These are phyloP conservation scores for Aphodius sticticus DNA, from an alignment of 2,888 invertebrate genomes.

Conservation along the genomic window DNA sequence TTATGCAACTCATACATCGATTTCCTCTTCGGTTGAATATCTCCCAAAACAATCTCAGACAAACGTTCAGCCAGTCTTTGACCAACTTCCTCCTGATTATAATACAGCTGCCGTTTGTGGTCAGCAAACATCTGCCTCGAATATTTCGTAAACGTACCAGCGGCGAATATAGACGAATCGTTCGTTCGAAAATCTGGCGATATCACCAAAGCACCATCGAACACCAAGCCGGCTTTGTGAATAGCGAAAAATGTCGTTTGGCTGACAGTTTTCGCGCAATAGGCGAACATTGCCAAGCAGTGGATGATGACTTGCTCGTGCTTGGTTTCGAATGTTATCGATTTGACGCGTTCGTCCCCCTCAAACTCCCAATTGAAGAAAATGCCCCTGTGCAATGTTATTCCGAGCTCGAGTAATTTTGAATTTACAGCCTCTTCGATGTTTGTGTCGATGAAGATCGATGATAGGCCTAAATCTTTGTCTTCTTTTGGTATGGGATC, in stretches of 20 bases:
- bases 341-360: conserved; percentile 51
- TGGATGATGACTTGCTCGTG: conserved; percentile 43
- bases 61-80: conserved; percentile 24
- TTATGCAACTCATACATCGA: conserved; percentile 32
- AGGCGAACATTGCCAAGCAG: conserved; percentile 54
- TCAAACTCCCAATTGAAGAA: conserved; percentile 52
- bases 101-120: conserved; percentile 58
- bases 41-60: conserved; percentile 17
- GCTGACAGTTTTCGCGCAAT: conserved; percentile 50
- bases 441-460: conserved; percentile 39
- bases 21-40: neutral
- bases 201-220: conserved; percentile 68
- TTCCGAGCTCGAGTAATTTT: conserved; percentile 44
- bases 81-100: conserved; percentile 35
- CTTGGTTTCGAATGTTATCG: conserved; percentile 53
- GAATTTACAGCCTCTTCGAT: conserved; percentile 48
- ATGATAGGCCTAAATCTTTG: conserved; percentile 36
- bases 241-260: conserved; percentile 60
- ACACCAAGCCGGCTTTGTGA: conserved; percentile 61
- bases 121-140: conserved; percentile 63
- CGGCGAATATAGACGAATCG: conserved; percentile 67
- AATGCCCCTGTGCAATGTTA: conserved; percentile 49
- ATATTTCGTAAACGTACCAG: conserved; percentile 67
- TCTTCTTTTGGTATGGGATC: conserved; percentile 45
- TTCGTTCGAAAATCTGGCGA: conserved; percentile 66